Percentiles rank a stretch among this genome's conserved stretches.
phyloP scores from a whole-genome alignment of 2,797 vertebrate genomes.

The Bradypus variegatus region DNA sequence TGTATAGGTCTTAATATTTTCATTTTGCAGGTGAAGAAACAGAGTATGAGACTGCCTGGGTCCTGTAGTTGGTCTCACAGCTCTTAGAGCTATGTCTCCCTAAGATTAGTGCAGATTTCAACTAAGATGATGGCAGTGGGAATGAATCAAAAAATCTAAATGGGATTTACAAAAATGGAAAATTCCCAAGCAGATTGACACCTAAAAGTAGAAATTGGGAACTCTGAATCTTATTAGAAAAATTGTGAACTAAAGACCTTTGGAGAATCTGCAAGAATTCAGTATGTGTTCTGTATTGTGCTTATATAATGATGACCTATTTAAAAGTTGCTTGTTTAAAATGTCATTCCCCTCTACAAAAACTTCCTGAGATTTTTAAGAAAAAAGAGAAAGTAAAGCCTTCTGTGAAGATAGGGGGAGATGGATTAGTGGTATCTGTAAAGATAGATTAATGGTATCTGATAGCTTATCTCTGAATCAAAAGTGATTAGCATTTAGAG shows the following conservation, averaged over 20 bases:
- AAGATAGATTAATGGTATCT: not conserved
- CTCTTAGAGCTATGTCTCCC: not conserved
- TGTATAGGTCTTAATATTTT: not conserved
- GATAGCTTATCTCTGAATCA: conserved; percentile 20
- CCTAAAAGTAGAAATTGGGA: conserved; percentile 15
- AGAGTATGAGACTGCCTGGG: not conserved
- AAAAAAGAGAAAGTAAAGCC: conserved; percentile 20
- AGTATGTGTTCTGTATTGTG: not conserved
- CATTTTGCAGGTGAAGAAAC: not conserved
- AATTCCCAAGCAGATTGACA: not conserved
- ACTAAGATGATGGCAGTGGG: not conserved
- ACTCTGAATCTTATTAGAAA: conserved; percentile 3
- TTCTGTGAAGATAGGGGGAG: not conserved
- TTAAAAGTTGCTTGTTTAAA: conserved; percentile 35
- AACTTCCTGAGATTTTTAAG: conserved; percentile 24
- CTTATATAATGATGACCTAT: not conserved
- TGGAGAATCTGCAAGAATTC: not conserved
- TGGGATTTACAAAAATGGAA: conserved; percentile 33
- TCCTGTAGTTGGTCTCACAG: not conserved
- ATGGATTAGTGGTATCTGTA: no score
- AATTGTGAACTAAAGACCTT: not conserved
- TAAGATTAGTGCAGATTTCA: conserved; percentile 14
- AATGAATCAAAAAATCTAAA: not conserved
- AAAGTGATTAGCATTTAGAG: conserved; percentile 28
- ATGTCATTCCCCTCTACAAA: not conserved